These are phyloP conservation scores for Synaphobranchus kaupii DNA, from an alignment of 2,797 vertebrate species.

Conservation along the genomic window DNA sequence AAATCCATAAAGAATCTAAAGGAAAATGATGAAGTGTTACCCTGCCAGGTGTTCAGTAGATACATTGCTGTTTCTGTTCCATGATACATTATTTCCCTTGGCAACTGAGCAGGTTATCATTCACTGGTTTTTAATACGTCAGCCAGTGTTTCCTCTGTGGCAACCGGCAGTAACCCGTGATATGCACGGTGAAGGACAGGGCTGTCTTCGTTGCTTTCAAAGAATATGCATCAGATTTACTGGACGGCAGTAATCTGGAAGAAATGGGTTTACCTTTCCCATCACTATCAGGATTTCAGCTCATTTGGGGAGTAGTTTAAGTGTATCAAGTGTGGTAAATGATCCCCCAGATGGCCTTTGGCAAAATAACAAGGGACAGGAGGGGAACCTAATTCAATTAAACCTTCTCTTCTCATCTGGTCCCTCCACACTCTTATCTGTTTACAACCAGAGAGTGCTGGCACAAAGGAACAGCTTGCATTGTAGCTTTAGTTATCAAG, in stretches of 20 bases:
- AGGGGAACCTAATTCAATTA: conserved; percentile 3
- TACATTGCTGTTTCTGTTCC: not conserved
- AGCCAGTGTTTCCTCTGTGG: not conserved
- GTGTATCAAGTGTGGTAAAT: conserved; percentile 17
- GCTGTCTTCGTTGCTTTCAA: not conserved
- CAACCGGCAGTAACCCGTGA: not conserved
- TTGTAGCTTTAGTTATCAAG: not conserved
- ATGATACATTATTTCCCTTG: conserved; percentile 3
- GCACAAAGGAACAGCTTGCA: conserved; percentile 19
- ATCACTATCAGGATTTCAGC: not conserved
- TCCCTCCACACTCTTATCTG: conserved; percentile 18
- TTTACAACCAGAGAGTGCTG: conserved; percentile 5
- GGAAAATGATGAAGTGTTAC: not conserved
- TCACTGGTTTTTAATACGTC: not conserved
- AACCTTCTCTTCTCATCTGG: conserved; percentile 4
- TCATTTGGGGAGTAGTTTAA: conserved; percentile 5
- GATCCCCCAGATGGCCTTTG: conserved; percentile 21
- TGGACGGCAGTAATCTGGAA: not conserved
- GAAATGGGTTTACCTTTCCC: not conserved
- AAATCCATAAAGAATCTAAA: not conserved
- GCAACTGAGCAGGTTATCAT: conserved; percentile 1
- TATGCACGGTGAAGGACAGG: not conserved
- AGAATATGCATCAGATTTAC: conserved; percentile 5
- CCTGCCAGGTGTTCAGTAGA: not conserved
- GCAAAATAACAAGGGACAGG: not conserved